Evolutionary conservation across 2,113 vertebrate species (phyloP).

Genomic region (Cryptotis parvus): DNA sequence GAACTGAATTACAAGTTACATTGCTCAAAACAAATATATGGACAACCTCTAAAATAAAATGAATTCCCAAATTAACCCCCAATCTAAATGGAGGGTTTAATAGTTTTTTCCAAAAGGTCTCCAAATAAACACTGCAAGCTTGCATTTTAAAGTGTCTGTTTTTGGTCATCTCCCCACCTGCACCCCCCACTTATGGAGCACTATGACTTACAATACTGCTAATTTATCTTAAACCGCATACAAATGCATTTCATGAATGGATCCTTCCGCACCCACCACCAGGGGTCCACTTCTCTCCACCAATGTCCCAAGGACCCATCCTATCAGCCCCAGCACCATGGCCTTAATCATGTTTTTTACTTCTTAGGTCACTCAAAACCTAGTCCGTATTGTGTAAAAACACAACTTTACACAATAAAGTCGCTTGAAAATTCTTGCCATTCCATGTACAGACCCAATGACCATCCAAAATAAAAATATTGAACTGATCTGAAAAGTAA

Average conservation of each 20-base stretch:
- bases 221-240: too few relatives aligned
- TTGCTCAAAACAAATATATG: background rate
- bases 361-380: background rate
- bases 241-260: too few relatives aligned
- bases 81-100: too few relatives aligned
- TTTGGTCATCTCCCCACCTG: background rate
- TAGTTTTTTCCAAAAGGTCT: background rate
- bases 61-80: background rate
- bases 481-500: background rate
- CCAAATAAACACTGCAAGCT: background rate
- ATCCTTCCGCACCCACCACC: too few relatives aligned
- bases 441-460: background rate
- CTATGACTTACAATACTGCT: too few relatives aligned
- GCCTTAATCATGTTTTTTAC: background rate
- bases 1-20: background rate
- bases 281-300: too few relatives aligned
- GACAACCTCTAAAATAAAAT: constrained; percentile 24
- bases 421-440: background rate
- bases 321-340: background rate
- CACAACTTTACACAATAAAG: constrained; percentile 24
- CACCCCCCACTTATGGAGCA: too few relatives aligned
- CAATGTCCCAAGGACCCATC: too few relatives aligned
- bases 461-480: constrained; percentile 23
- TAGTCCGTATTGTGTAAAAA: background rate
- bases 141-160: background rate